phyloP scores from a whole-genome alignment of 2,797 vertebrate species.

The Cirrhinus mrigala region DNA sequence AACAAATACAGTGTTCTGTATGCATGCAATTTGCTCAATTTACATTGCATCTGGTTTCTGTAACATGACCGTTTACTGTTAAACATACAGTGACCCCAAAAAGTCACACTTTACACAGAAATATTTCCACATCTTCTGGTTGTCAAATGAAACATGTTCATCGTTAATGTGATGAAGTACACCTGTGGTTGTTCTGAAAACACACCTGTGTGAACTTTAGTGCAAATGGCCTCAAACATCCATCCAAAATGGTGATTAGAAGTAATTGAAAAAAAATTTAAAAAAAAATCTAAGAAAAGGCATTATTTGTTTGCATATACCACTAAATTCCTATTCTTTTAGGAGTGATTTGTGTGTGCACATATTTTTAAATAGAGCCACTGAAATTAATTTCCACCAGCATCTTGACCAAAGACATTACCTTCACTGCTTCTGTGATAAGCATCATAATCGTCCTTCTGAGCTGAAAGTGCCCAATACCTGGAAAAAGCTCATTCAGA shows the following conservation, averaged over 20 bases:
- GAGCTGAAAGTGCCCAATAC: slow-evolving; percentile 42
- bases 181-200: neutral
- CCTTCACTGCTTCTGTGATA: slow-evolving; percentile 30
- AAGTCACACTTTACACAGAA: neutral
- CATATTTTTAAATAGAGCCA: neutral
- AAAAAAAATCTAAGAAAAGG: too few species aligned
- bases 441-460: slow-evolving; percentile 30
- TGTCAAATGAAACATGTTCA: neutral
- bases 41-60: neutral
- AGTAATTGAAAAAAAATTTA: too few species aligned
- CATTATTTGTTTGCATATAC: too few species aligned
- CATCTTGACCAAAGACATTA: neutral
- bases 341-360: neutral
- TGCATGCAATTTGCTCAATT: neutral
- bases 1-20: neutral
- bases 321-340: neutral
- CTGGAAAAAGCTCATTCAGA: slow-evolving; percentile 52
- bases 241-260: neutral
- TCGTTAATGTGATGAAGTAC: neutral
- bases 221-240: neutral
- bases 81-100: neutral
- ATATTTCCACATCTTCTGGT: neutral
- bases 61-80: neutral
- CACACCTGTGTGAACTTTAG: neutral
- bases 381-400: neutral